These are phyloP conservation scores for Chelonoidis abingdonii DNA, from an alignment of 2,113 vertebrate genomes.

Conservation along the genomic window DNA sequence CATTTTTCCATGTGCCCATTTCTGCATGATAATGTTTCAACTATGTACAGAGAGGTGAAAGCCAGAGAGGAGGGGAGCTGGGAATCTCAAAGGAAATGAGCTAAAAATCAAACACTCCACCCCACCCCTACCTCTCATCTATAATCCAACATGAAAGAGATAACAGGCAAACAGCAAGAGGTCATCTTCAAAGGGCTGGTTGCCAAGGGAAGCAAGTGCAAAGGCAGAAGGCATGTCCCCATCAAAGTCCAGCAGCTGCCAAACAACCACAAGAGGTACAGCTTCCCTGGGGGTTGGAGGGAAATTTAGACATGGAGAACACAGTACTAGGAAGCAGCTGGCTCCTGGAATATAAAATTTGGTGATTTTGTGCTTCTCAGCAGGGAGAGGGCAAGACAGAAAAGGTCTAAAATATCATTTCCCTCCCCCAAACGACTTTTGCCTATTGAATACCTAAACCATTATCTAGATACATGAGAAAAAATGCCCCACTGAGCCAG, in stretches of 20 bases:
- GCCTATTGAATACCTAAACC: not conserved
- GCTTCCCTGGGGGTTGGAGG: conserved; percentile 62
- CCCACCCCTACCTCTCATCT: conserved; percentile 80
- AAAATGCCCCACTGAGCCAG: not conserved
- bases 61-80: conserved; percentile 10
- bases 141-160: conserved; percentile 86
- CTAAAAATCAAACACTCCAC: conserved; percentile 67
- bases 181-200: conserved; percentile 88
- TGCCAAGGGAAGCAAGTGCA: conserved; percentile 89
- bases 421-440: not conserved
- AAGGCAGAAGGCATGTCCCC: conserved; percentile 87
- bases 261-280: conserved; percentile 79
- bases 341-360: conserved; percentile 39
- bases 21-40: not conserved
- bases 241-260: conserved; percentile 87
- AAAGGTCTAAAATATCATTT: conserved; percentile 12
- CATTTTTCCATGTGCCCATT: not conserved
- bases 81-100: conserved; percentile 68
- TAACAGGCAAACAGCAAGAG: conserved; percentile 90
- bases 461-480: fast-evolving
- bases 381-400: not conserved
- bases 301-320: conserved; percentile 75
- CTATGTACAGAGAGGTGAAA: conserved; percentile 18
- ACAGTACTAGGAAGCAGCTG: conserved; percentile 69
- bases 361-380: conserved; percentile 33